Conservation (phyloP, 2,113 vertebrate species). For the Synodontis membranacea region DNA sequence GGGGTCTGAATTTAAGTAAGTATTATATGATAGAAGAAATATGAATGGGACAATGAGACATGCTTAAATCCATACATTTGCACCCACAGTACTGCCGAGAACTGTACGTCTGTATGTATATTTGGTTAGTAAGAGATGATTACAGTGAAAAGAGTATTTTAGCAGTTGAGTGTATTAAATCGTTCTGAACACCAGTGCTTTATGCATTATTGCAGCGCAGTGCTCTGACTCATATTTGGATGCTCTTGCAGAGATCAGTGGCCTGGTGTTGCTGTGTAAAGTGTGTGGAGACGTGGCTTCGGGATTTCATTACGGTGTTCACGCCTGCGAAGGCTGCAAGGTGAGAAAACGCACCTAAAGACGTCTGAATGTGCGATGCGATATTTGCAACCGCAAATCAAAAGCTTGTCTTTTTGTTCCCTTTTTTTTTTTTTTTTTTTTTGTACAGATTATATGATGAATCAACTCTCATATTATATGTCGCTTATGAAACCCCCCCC, state of each 20-base stretch:
- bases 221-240: slow-evolving; percentile 24
- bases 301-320: slow-evolving; percentile 96
- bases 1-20: background rate
- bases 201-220: background rate
- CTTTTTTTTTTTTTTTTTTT: too few relatives aligned
- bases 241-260: slow-evolving; percentile 84
- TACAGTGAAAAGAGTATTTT: background rate
- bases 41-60: background rate
- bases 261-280: slow-evolving; percentile 95
- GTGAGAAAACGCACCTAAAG: slow-evolving; percentile 69
- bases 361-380: background rate
- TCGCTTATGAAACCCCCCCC: background rate
- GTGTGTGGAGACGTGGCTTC: slow-evolving; percentile 97
- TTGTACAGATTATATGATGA: background rate
- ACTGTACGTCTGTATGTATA: background rate
- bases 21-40: background rate
- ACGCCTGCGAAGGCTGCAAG: slow-evolving; percentile 98
- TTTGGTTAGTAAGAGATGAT: background rate
- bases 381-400: background rate
- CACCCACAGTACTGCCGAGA: background rate
- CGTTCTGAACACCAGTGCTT: background rate
- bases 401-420: background rate
- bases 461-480: background rate
- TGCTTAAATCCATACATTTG: background rate
- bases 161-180: background rate